A percentile compares a stretch with the other conserved stretches of the same genome.
These are phyloP conservation scores for Volucella inflata DNA, from an alignment of 2,888 invertebrate species.

Conservation along the genomic window DNA sequence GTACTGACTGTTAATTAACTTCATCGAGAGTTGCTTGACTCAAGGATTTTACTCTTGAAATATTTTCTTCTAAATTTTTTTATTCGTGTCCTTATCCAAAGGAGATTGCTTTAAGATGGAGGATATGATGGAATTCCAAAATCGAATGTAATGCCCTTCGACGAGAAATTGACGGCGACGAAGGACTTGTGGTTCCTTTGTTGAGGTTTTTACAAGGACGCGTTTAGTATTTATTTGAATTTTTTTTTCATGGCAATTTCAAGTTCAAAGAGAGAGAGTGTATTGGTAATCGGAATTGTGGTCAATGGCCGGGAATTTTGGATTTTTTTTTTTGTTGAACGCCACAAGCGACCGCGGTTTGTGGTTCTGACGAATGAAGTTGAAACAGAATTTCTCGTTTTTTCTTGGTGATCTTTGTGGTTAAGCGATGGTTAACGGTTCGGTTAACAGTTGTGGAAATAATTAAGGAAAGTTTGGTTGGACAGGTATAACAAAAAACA, in stretches of 20 bases:
- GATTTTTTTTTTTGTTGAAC: constrained; percentile 23
- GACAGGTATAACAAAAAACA: not conserved
- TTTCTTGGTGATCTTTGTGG: constrained; percentile 52
- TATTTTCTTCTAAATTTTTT: constrained; percentile 19
- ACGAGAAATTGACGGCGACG: not conserved
- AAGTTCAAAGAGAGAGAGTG: constrained; percentile 49
- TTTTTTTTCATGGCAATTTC: constrained; percentile 20
- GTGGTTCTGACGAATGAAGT: constrained; percentile 65
- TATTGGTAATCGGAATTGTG: constrained; percentile 57
- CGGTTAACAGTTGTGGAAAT: constrained; percentile 49
- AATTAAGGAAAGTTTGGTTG: constrained; percentile 49
- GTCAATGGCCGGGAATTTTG: constrained; percentile 28
- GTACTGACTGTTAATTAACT: constrained; percentile 60
- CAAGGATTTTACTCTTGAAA: constrained; percentile 4
- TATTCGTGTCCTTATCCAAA: not conserved
- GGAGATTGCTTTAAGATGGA: not conserved
- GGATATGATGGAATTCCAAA: constrained; percentile 19
- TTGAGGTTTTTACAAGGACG: constrained; percentile 39
- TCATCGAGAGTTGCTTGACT: constrained; percentile 58
- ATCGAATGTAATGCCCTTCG: not conserved
- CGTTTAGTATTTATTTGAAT: not conserved
- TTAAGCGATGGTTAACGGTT: constrained; percentile 21
- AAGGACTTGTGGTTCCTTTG: constrained; percentile 60
- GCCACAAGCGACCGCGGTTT: constrained; percentile 58
- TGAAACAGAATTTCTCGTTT: constrained; percentile 27